Base-by-base conservation (phyloP, 2,888 invertebrate genomes). In the Amphipoea lucens region DNA sequence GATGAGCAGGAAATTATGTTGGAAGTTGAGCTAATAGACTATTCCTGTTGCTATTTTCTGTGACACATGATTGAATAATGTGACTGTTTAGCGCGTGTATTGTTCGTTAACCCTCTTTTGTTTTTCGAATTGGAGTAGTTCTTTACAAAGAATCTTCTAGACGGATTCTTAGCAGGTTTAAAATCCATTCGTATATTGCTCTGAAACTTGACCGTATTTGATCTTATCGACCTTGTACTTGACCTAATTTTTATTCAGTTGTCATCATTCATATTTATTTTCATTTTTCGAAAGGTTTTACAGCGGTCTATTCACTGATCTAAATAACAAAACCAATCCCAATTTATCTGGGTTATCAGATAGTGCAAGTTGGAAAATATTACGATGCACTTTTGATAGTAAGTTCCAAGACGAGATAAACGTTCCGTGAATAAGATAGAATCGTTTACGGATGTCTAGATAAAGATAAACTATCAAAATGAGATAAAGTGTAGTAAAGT, bases 401-500 rank as follows among this genome's bases (percentile, higher is more conserved):
- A 73, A 82, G 75, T 75, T 73, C 69, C 29, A 70, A 84, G 82
- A 40, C 40, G 29, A 69, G 78, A 85, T 85, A 69, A 85, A 54
- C 29, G 29, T 78, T 84, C 17, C 2, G 36, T 79, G 54, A 69
- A 48, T 83, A 69, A 67, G 45, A 68, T 70, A 45, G 40, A 74
- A 42, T 23, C 29, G 77, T 74, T 69, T 63, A 75, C 57, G 4
- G 40, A n/a, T n/a, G 73, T 79, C 79, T 81, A 51, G 62, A 51
- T 83, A 62, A 29, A 73, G 65, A 78, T 75, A 65, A 57, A 54
- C 67, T 82, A 79, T 82, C 78, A 36, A 63, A n/a, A 69, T 71
- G 54, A 85, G 77, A 84, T 85, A 83, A 83, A 70, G 75, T 86
- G 86, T 69, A 83, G 75, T 71, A 60, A 75, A 76, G 86, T 79